Base-by-base conservation (phyloP, 2,113 vertebrate species). In the Cynopterus brachyotis region DNA sequence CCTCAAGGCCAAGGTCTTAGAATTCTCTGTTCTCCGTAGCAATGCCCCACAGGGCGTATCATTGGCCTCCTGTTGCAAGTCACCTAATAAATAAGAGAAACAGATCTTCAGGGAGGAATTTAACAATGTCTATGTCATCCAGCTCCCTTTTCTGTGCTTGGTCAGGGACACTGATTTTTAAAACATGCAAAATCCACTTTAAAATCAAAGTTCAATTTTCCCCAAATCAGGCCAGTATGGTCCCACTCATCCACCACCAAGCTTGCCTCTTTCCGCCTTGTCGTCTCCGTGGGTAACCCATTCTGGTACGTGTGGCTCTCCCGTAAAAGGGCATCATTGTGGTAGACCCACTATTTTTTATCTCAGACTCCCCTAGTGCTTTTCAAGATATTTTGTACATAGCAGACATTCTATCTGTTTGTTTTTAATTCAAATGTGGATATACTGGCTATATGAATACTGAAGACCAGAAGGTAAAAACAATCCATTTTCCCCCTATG, bases 221-320 rank as follows among this genome's bases (percentile, higher is more conserved):
- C 45, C 57, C 72, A 28, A 28, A 28, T 2, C 17, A 79, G 73
- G 47, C 19, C 67, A 69, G n/a, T 24, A 1, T 28, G 60, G 32
- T 50, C 57, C 59, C 4, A 8, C 32, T 42, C 2, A 3, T 2
- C 16, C 0, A 0, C 17, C 60, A 6, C 9, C 64, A 32, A 55
- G 60, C 22, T 2, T 22, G 57, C 5, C 37, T 62, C 42, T 67
- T 55, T 47, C 2, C 3, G 0, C 69, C 62, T 32, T 6, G 9
- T 11, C 2, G 0, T 35, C 4, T 13, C 32, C 2, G 1, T 9
- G 30, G 19, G 57, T 9, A 8, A 50, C 12, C 42, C 6, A 12
- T 42, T 79, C 13, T 0, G 4, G 4, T 5, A 15, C 16, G 42
- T 5, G 0, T 0, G 0, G 9, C 8, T 50, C 79, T 64, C 32